These are phyloP conservation scores for Platorchestia sp. DNA, from an alignment of 1,140 invertebrate species.

Conservation along the genomic window DNA sequence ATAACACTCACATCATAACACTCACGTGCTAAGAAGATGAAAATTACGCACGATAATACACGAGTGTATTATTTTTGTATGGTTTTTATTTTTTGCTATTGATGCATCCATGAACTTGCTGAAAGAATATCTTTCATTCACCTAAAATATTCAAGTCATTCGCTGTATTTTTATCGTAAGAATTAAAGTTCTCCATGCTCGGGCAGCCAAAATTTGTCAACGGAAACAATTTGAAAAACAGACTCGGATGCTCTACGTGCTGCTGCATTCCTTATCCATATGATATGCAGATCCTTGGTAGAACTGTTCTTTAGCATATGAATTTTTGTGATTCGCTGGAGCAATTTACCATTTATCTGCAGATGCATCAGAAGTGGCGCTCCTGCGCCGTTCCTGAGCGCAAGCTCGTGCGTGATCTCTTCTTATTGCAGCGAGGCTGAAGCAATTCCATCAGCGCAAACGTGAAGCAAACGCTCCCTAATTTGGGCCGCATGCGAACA, in stretches of 20 bases:
- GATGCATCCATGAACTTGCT: neutral
- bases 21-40: neutral
- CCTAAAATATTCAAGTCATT: neutral
- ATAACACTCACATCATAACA: no score
- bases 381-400: neutral
- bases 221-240: neutral
- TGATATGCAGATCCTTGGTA: neutral
- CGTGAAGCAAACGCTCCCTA: constrained; percentile 30
- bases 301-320: neutral
- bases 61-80: neutral
- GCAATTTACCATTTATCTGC: constrained; percentile 8
- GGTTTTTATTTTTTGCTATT: neutral
- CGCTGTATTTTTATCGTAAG: neutral
- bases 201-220: neutral
- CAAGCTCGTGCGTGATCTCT: constrained; percentile 18
- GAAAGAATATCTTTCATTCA: neutral
- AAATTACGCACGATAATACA: neutral
- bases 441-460: constrained; percentile 48
- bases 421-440: neutral
- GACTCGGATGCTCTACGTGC: neutral
- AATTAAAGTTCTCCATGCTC: neutral
- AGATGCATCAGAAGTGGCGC: neutral
- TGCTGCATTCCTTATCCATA: neutral
- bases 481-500: constrained; percentile 41
- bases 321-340: neutral